Conservation (phyloP, 2,797 vertebrate species). For the Brachymystax lenok region DNA sequence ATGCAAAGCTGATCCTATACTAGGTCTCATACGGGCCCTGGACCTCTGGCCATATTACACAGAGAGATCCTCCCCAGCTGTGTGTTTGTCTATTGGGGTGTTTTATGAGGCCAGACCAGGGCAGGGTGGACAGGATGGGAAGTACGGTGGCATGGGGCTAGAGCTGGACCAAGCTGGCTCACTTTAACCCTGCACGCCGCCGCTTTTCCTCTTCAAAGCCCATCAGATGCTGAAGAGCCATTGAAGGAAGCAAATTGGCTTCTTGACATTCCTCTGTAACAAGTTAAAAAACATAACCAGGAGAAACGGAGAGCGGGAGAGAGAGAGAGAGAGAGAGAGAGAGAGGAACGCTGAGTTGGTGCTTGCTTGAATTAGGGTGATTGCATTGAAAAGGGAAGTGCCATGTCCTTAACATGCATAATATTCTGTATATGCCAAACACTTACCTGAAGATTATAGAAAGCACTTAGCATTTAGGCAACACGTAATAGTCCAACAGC, state of each 20-base stretch:
- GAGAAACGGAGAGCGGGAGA: no score
- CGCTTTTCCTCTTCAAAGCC: neutral
- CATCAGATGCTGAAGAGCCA: neutral
- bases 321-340: no score
- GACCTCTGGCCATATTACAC: no score
- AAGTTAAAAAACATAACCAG: no score
- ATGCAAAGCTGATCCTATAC: no score
- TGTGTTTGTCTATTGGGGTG: no score
- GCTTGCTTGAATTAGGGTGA: conserved; percentile 15
- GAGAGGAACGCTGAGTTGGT: neutral
- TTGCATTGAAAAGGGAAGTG: conserved; percentile 8
- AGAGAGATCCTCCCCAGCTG: no score
- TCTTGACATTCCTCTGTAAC: conserved; percentile 1
- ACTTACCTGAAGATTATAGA: neutral
- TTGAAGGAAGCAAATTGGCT: conserved; percentile 3
- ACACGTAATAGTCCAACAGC: conserved; percentile 6
- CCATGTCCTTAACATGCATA: conserved; percentile 5
- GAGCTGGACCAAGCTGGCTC: conserved; percentile 35
- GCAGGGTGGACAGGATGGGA: neutral
- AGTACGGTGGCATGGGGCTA: conserved; percentile 50
- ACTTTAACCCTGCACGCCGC: no score
- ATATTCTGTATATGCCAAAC: neutral
- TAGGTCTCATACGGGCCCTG: no score
- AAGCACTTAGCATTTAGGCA: conserved; percentile 1
- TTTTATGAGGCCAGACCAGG: conserved; percentile 11